Percentiles rank a stretch among this genome's conserved stretches.
Evolutionary conservation across 2,888 invertebrate genomes (phyloP).

Genomic region (Tuberolachnus salignus): DNA sequence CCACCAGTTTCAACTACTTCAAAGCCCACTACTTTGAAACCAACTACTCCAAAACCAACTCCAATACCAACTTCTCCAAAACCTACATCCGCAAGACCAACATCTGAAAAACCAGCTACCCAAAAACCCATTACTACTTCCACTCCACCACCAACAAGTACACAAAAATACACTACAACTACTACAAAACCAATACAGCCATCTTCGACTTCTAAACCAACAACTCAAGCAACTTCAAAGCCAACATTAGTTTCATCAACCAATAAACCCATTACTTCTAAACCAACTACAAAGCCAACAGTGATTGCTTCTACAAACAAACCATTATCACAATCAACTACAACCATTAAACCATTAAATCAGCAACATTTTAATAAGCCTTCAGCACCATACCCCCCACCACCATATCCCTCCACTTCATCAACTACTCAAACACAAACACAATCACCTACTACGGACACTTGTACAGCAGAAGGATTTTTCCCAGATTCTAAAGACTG

Average conservation of each 20-base stretch:
- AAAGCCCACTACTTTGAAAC: conserved; percentile 57
- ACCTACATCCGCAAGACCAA: conserved; percentile 1
- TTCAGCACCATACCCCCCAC: background rate
- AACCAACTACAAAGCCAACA: conserved; percentile 43
- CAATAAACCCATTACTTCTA: background rate
- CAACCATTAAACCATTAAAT: conserved; percentile 33
- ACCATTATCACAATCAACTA: conserved; percentile 42
- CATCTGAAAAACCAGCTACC: conserved; percentile 6
- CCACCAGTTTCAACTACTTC: conserved; percentile 42
- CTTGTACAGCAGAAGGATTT: conserved; percentile 69
- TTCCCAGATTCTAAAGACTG: conserved; percentile 70
- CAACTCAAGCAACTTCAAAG: conserved; percentile 3
- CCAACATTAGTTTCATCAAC: background rate
- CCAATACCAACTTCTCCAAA: conserved; percentile 3
- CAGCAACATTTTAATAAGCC: conserved; percentile 36
- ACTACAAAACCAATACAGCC: conserved; percentile 36
- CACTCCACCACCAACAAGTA: conserved; percentile 32
- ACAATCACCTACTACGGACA: conserved; percentile 44
- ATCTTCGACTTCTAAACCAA: background rate
- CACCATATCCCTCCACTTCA: conserved; percentile 13
- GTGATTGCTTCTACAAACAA: background rate
- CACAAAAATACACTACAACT: conserved; percentile 49
- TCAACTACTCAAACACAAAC: conserved; percentile 15
- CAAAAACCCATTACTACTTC: conserved; percentile 13
- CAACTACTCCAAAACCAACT: conserved; percentile 27